Evolutionary conservation across 2,888 invertebrate genomes (phyloP), one percentile per base, ranked within the genome.

Genomic region (Sminthurinus aureus): DNA sequence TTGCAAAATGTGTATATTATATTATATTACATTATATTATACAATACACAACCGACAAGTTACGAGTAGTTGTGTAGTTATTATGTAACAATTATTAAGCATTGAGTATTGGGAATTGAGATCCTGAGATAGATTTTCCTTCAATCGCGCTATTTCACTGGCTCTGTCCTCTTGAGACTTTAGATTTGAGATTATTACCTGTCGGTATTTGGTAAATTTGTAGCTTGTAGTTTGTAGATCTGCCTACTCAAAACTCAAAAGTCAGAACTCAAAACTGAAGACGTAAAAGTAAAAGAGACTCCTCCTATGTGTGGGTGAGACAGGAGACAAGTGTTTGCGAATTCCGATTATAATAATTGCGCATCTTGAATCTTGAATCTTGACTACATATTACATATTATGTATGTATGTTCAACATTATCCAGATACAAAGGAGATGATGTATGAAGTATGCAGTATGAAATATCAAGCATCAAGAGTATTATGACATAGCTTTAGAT

Each of bases 241-340:
- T 81, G 73, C 81, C 81, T 74, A 81, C 81, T 75, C 80, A 50
- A 71, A 38, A 38, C 38, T 38, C 69, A 20, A n/a, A n/a, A 22
- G n/a, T 75, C 80, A 50, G 58, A 38, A 38, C 38, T 38, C 69
- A 20, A n/a, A n/a, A 22, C 22, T n/a, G n/a, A n/a, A 20, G 15
- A 75, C 4, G 50, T 15, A 22, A 76, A n/a, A 52, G 0, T 22
- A 8, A 24, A 8, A 22, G 51, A 80, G 80, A 80, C 80, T 51
- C 80, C 80, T 80, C 80, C 80, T 80, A 20, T 71, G 80, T 51
- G 80, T 80, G 71, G 80, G 80, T 80, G 80, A 67, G 80, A 79
- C 79, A n/a, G n/a, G 80, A 67, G 80, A 78, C 78, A 80, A 80
- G 71, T 80, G 73, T 80, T 67, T 67, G 52, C 69, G 71, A 80